Evolutionary conservation across 2,888 invertebrate genomes (phyloP), one percentile per base, ranked within the genome.

Genomic region (Gandaritis pyraliata): DNA sequence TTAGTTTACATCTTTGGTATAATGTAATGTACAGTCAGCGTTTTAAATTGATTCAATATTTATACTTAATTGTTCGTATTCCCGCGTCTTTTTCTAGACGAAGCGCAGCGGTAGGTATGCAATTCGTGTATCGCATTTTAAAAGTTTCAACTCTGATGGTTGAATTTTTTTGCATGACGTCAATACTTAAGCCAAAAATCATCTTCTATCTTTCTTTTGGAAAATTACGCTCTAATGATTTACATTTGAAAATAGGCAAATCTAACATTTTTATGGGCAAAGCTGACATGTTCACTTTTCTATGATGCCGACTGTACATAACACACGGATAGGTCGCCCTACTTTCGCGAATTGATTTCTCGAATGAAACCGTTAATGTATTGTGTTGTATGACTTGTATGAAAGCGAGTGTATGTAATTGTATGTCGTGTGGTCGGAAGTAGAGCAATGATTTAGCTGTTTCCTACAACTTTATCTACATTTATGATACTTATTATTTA

Each of bases 271-370:
- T 23, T 23, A 23, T 23, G 3, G 23, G 6, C 23, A 23, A 2
- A 23, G 23, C 23, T 6, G 6, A 23, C 23, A 23, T 3, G 23
- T 23, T 23, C 23, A 23, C 3, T 23, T 43, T 10, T 23, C 12
- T 30, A 15, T 15, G 10, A 10, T 4, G 48, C 18, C 36, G 51
- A 58, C 51, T 53, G 59, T 58, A 39, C 51, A 15, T 10, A 18
- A 7, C 38, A 48, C 41, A 49, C 11, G 48, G 38, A 13, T 15
- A 6, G 52, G 23, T 23, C 45, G 2, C 36, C 33, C 23, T 49
- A 54, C 50, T 58, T 47, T n/a, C 46, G 41, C 48, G 18, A 52
- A 64, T 52, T 56, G 59, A 64, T 59, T 59, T 36, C 48, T 56
- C 47, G 13, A 47, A 46, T 46, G 36, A 50, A 55, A 29, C 48